Percentiles rank a stretch among this genome's conserved stretches.
Evolutionary conservation across 2,888 invertebrate species (phyloP).

Genomic region (Caradrina kadenii): DNA sequence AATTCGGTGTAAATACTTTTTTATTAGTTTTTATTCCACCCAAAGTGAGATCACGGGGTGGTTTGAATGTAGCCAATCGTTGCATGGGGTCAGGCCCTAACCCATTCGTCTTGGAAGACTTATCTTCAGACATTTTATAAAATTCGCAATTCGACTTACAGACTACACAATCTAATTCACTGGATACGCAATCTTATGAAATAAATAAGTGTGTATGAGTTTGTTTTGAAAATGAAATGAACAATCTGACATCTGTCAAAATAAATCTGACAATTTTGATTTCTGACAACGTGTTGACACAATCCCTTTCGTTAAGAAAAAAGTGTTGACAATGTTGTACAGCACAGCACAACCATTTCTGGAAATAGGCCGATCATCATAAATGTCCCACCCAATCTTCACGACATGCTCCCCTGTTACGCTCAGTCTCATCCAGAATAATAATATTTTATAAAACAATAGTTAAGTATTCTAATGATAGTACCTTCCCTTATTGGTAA

Average conservation of each 20-base stretch:
- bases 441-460: too few relatives aligned
- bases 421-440: too few relatives aligned
- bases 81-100: conserved; percentile 78
- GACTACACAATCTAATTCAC: neutral
- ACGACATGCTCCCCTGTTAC: too few relatives aligned
- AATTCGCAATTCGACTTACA: neutral
- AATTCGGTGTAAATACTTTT: conserved; percentile 91
- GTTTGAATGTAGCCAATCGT: conserved; percentile 87
- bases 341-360: too few relatives aligned
- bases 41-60: conserved; percentile 90
- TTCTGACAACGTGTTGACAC: conserved; percentile 10
- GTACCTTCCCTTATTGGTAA: too few relatives aligned
- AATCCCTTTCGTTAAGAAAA: conserved; percentile 3
- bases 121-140: conserved; percentile 79
- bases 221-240: conserved; percentile 44
- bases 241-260: conserved; percentile 9
- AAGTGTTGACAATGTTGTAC: too few relatives aligned
- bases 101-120: conserved; percentile 76
- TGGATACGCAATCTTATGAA: neutral
- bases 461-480: too few relatives aligned
- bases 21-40: conserved; percentile 88
- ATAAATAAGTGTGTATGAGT: conserved; percentile 14
- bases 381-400: too few relatives aligned
- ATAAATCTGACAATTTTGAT: neutral
- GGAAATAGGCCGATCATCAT: too few relatives aligned